These are phyloP conservation scores for Leiothrix lutea DNA, from an alignment of 2,113 vertebrate species.

Conservation along the genomic window DNA sequence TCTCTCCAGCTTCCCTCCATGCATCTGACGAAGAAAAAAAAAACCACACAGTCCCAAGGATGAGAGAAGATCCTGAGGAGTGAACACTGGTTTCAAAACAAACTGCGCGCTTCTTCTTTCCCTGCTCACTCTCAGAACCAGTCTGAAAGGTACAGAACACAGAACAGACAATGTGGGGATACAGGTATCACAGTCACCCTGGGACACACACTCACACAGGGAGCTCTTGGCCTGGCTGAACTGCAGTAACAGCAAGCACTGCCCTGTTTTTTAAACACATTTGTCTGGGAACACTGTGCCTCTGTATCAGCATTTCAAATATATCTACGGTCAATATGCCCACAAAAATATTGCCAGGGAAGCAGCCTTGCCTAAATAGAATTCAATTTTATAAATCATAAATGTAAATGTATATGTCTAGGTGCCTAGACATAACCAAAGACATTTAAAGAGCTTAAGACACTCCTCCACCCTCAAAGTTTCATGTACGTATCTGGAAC, in stretches of 20 bases:
- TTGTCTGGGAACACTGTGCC: neutral
- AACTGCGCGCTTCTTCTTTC: too few species aligned
- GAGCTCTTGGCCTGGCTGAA: fast-evolving
- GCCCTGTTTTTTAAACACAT: neutral
- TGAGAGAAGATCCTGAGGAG: too few species aligned
- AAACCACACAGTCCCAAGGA: too few species aligned
- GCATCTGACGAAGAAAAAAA: too few species aligned
- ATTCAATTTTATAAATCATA: neutral
- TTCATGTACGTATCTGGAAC: neutral
- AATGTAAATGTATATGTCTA: neutral
- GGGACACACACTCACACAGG: fast-evolving
- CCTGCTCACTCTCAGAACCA: too few species aligned
- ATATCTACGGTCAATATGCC: neutral
- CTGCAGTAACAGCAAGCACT: neutral
- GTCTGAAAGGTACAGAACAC: too few species aligned
- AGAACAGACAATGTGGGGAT: too few species aligned
- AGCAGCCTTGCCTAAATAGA: neutral
- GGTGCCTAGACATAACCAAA: neutral
- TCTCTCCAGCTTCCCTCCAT: too few species aligned
- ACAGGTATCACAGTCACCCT: too few species aligned
- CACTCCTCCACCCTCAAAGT: neutral
- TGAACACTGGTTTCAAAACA: too few species aligned
- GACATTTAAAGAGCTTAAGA: neutral
- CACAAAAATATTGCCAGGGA: neutral
- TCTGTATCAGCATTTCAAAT: neutral